A percentile compares a stretch with the other conserved stretches of the same genome.
These are phyloP conservation scores for Stramonita haemastoma DNA, from an alignment of 2,888 invertebrate species.

Conservation along the genomic window DNA sequence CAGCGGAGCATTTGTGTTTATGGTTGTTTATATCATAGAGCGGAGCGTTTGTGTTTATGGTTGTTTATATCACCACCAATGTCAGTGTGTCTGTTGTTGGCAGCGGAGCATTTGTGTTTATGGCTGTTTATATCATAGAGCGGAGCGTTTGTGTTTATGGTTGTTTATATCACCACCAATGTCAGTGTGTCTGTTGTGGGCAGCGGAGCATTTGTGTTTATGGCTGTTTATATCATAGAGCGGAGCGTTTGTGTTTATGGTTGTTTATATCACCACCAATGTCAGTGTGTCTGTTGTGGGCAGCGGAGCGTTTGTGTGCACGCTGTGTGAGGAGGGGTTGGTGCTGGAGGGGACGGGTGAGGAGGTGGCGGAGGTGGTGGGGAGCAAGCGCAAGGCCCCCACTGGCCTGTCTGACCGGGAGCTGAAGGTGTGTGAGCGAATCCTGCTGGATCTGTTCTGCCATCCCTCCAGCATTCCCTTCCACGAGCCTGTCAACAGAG, in stretches of 20 bases:
- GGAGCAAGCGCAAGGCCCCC: conserved; percentile 76
- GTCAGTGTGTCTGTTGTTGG: too few relatives aligned
- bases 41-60: too few relatives aligned
- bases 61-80: too few relatives aligned
- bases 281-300: neutral
- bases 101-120: too few relatives aligned
- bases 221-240: too few relatives aligned
- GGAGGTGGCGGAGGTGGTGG: conserved; percentile 51
- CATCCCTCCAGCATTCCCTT: conserved; percentile 93
- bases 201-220: too few relatives aligned
- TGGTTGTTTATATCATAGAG: too few relatives aligned
- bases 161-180: neutral
- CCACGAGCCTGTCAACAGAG: conserved; percentile 88
- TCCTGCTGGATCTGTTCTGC: conserved; percentile 93
- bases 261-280: neutral
- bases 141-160: too few relatives aligned
- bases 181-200: neutral
- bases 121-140: too few relatives aligned
- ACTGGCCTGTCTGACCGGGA: conserved; percentile 72
- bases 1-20: too few relatives aligned
- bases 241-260: too few relatives aligned
- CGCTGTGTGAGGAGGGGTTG: conserved; percentile 89
- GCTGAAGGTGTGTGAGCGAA: conserved; percentile 68
- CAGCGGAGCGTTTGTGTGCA: conserved; percentile 92
- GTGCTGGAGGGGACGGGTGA: conserved; percentile 59